Conservation (phyloP, 2,888 invertebrate genomes). For the Ectemnius continuus region DNA sequence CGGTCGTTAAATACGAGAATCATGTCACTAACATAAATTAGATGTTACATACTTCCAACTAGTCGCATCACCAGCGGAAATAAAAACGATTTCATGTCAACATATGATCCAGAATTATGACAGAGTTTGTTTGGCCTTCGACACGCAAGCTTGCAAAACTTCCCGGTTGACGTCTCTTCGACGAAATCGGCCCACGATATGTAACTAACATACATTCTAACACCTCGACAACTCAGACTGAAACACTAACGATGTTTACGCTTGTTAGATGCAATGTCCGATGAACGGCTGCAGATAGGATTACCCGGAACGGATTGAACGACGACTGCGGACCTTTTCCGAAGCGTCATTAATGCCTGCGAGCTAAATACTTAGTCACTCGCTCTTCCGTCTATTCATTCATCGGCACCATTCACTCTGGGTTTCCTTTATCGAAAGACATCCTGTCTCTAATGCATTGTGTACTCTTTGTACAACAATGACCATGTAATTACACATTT, state of each 20-base stretch:
- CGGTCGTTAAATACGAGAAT: no score
- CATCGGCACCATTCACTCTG: constrained; percentile 19
- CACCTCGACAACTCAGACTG: no score
- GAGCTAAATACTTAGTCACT: constrained; percentile 46
- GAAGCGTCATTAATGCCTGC: constrained; percentile 35
- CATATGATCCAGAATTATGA: background rate
- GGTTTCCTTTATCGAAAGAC: background rate
- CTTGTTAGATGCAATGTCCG: constrained; percentile 17
- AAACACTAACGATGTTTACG: constrained; percentile 21
- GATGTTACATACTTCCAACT: no score
- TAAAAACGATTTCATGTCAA: no score
- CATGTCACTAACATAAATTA: no score
- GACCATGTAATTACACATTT: no score
- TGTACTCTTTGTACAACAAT: background rate
- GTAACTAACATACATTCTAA: no score
- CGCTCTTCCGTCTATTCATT: constrained; percentile 40
- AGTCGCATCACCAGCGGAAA: no score
- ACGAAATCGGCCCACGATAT: no score
- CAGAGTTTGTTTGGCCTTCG: no score
- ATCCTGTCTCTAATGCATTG: background rate
- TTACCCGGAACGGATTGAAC: constrained; percentile 33
- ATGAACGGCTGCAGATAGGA: constrained; percentile 25
- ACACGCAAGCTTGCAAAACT: no score
- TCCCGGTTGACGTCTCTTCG: no score
- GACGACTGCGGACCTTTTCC: constrained; percentile 19